phyloP scores from a whole-genome alignment of 2,113 vertebrate species.

The Melanerpes formicivorus region DNA sequence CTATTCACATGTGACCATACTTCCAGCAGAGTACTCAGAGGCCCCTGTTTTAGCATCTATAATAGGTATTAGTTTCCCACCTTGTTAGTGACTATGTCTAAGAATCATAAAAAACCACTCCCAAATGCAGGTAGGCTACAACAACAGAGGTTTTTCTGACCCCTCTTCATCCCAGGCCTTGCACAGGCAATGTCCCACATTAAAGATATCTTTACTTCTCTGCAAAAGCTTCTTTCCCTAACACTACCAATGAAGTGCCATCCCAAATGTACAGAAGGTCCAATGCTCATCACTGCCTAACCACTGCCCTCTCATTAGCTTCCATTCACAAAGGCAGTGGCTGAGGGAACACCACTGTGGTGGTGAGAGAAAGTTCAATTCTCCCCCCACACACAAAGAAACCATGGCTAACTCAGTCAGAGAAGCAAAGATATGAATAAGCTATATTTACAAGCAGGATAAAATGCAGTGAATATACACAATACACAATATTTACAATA shows the following conservation, averaged over 20 bases:
- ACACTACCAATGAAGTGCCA: background rate
- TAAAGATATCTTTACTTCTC: background rate
- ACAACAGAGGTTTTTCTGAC: background rate
- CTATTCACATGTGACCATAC: background rate
- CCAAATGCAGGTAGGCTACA: background rate
- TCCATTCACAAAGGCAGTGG: slow-evolving; percentile 54
- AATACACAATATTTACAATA: too few species aligned
- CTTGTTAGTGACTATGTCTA: background rate
- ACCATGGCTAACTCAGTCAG: too few species aligned
- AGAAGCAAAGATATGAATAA: too few species aligned
- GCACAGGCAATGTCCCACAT: background rate
- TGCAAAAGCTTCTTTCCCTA: background rate
- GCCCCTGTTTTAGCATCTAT: background rate
- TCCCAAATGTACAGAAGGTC: background rate
- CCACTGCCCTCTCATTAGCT: slow-evolving; percentile 1
- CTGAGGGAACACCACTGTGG: slow-evolving; percentile 6
- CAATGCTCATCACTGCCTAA: background rate
- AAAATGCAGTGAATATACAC: too few species aligned
- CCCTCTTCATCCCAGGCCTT: background rate
- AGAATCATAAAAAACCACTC: background rate
- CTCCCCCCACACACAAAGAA: too few species aligned
- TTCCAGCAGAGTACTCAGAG: background rate
- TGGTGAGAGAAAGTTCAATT: too few species aligned
- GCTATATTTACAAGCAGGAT: too few species aligned
- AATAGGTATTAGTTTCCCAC: background rate